Conservation (phyloP, 2,113 vertebrate genomes). For the Tetrao urogallus region DNA sequence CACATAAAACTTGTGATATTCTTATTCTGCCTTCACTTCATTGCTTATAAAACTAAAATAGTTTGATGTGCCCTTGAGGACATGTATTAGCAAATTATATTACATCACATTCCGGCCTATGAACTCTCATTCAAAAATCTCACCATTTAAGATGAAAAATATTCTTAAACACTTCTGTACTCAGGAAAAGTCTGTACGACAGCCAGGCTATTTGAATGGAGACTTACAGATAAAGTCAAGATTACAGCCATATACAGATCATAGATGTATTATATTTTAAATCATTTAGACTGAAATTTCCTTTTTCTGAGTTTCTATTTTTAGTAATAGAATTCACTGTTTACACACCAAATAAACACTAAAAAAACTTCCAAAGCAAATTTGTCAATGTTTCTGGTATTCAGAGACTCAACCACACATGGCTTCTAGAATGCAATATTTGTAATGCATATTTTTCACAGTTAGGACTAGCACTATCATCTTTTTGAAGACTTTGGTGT, state of each 20-base stretch:
- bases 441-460: not conserved
- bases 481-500: not conserved
- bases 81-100: not conserved
- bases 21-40: not conserved
- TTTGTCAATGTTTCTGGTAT: not conserved
- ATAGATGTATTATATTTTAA: not conserved
- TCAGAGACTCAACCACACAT: not conserved
- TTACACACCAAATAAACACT: not conserved
- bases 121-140: not conserved
- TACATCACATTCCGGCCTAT: not conserved
- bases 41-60: not conserved
- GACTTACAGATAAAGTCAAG: not conserved
- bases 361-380: not conserved
- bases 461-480: not conserved
- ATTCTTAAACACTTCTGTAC: not conserved
- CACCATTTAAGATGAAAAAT: not conserved
- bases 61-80: slow-evolving; percentile 7
- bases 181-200: not conserved
- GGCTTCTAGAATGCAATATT: not conserved
- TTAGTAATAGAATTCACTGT: not conserved
- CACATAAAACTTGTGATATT: not conserved
- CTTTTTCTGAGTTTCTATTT: not conserved
- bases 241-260: not conserved
- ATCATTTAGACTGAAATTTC: not conserved
- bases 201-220: not conserved